Conservation (phyloP, 2,113 vertebrate genomes). For the Ictalurus punctatus region DNA sequence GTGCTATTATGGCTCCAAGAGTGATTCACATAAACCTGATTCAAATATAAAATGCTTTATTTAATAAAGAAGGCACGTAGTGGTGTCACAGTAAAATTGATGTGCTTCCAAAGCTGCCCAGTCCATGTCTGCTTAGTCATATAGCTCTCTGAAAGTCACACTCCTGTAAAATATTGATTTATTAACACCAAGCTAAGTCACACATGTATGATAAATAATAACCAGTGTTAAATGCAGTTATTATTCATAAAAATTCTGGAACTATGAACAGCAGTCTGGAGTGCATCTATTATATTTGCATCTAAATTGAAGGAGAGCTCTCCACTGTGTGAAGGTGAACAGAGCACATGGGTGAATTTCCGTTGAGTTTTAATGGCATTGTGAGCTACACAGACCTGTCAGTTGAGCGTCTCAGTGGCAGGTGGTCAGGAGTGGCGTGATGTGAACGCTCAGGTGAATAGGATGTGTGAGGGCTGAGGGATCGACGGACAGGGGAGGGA, state of each 20-base stretch:
- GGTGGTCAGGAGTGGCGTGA: conserved; percentile 29
- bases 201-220: no score
- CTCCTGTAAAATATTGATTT: conserved; percentile 39
- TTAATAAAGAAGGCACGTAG: conserved; percentile 8
- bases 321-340: not conserved
- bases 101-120: not conserved
- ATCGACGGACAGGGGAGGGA: conserved; percentile 11
- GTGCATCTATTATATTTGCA: not conserved
- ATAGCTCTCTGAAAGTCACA: conserved; percentile 34
- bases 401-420: conserved; percentile 4
- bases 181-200: not conserved
- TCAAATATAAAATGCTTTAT: not conserved
- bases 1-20: not conserved
- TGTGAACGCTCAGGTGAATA: conserved; percentile 35
- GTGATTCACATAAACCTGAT: not conserved
- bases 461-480: conserved; percentile 42
- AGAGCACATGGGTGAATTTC: conserved; percentile 16
- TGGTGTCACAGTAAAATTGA: conserved; percentile 12
- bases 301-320: not conserved
- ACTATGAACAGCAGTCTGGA: not conserved
- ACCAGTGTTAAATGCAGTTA: not conserved
- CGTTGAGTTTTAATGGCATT: not conserved
- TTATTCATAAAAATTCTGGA: not conserved
- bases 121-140: conserved; percentile 37
- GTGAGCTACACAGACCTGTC: conserved; percentile 43